A percentile compares a stretch with the other conserved stretches of the same genome.
Evolutionary conservation across 23 tunicate genomes (phyloP).

Genomic region (Trididemnum clinides): DNA sequence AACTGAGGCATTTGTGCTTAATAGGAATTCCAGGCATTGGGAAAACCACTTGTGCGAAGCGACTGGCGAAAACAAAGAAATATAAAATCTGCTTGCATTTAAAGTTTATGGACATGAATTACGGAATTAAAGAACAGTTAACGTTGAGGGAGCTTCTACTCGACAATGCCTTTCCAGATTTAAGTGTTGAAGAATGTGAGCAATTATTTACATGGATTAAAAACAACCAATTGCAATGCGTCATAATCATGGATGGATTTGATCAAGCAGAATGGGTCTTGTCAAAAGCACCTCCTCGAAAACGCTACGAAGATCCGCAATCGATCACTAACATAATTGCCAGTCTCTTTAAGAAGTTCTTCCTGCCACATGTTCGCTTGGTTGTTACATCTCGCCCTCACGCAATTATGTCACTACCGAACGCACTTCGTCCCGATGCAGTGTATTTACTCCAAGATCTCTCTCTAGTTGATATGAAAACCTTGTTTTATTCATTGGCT

Average conservation of each 20-base stretch:
- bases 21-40: conserved; percentile 21
- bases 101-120: conserved; percentile 4
- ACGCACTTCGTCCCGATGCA: neutral
- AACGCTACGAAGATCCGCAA: neutral
- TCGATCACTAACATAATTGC: neutral
- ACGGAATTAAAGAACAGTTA: neutral
- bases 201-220: conserved; percentile 5
- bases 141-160: conserved; percentile 17
- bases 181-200: neutral
- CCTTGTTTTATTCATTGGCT: neutral
- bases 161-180: neutral
- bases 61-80: neutral
- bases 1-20: neutral
- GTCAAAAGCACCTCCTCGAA: neutral
- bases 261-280: conserved; percentile 16
- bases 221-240: neutral
- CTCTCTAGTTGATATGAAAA: neutral
- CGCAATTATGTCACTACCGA: neutral
- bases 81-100: neutral
- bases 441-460: neutral
- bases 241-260: conserved; percentile 21
- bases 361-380: neutral
- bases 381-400: conserved; percentile 20
- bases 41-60: neutral
- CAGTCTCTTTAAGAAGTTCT: neutral